These are phyloP conservation scores for Heliocidaris tuberculata DNA, from an alignment of 35 echinoderm and acorn worm genomes.

Conservation along the genomic window DNA sequence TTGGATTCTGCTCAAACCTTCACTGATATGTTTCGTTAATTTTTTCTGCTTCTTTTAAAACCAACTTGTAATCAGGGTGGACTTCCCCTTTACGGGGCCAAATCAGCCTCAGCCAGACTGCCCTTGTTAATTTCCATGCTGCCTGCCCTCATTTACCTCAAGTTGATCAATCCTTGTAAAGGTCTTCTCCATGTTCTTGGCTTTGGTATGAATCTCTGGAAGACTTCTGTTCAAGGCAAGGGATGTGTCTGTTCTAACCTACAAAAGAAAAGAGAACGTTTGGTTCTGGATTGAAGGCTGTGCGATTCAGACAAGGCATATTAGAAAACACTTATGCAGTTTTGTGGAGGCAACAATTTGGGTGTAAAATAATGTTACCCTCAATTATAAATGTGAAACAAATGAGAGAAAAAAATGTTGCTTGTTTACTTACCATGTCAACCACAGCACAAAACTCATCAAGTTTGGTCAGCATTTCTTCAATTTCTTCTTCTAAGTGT, in stretches of 20 bases:
- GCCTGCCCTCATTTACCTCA: conserved; percentile 55
- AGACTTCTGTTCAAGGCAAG: conserved; percentile 89
- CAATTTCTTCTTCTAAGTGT: conserved; percentile 91
- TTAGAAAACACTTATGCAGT: no score
- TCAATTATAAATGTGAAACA: no score
- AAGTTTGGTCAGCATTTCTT: conserved; percentile 92
- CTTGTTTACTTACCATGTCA: conserved; percentile 83
- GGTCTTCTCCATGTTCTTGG: conserved; percentile 69
- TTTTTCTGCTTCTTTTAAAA: no score
- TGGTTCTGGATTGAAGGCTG: neutral
- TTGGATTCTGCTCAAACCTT: no score
- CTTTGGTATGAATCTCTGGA: conserved; percentile 89
- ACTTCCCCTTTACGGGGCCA: neutral
- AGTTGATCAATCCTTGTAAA: conserved; percentile 89
- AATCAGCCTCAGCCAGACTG: neutral
- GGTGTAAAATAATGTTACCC: no score
- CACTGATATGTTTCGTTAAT: no score
- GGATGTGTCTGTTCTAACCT: conserved; percentile 96
- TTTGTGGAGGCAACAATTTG: no score
- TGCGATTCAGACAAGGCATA: no score
- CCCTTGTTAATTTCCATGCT: neutral
- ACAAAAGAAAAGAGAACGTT: neutral
- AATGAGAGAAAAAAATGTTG: no score
- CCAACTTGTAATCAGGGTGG: no score
- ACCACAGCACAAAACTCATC: conserved; percentile 98